Conservation (phyloP, 2,113 vertebrate species). For the Tauraco erythrolophus region DNA sequence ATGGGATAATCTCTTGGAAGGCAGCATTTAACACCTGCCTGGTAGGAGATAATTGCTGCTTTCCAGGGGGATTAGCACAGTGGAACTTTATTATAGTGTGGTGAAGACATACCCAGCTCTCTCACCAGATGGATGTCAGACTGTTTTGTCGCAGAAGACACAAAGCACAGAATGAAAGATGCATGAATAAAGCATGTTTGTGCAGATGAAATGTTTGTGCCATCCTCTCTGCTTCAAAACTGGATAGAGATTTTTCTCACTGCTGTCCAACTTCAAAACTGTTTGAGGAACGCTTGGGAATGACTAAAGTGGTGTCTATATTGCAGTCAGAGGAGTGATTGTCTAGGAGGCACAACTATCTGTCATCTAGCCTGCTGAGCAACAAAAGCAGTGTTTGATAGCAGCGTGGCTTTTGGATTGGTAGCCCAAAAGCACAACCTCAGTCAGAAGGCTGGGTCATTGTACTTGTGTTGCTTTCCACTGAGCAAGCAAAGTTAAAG, state of each 20-base stretch:
- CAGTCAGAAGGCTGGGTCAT: not conserved
- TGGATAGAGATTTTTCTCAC: not conserved
- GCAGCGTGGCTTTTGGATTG: not conserved
- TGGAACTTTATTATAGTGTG: not conserved
- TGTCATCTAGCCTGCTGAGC: not conserved
- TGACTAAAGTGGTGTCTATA: not conserved
- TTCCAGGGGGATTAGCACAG: not conserved
- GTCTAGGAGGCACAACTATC: not conserved
- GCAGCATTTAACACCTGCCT: conserved; percentile 45
- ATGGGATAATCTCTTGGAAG: conserved; percentile 53
- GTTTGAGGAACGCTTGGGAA: not conserved
- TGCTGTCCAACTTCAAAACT: not conserved
- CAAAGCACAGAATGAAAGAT: not conserved
- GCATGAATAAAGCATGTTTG: not conserved
- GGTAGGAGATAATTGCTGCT: conserved; percentile 46
- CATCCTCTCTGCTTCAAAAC: not conserved
- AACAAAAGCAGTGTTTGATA: not conserved
- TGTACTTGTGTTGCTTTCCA: not conserved
- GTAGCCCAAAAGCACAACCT: not conserved
- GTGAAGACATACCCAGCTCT: not conserved
- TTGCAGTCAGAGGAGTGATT: not conserved
- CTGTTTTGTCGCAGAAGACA: not conserved
- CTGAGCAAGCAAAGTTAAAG: not conserved
- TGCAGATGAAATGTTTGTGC: not conserved
- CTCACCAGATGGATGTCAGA: not conserved